Evolutionary conservation across 2,888 invertebrate species (phyloP), one percentile per base, ranked within the genome.

Genomic region (Erebia palarica): DNA sequence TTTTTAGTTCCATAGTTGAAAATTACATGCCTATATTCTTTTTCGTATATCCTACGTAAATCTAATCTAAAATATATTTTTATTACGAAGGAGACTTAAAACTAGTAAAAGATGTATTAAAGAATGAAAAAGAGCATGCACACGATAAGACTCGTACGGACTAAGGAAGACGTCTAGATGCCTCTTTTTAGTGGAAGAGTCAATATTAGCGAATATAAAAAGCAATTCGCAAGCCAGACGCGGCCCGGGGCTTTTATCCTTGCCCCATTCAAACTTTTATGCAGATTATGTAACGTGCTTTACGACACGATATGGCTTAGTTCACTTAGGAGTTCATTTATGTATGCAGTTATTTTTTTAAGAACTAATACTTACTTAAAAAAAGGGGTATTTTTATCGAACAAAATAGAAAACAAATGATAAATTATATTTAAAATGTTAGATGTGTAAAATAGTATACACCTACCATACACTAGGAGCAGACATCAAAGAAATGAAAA

Each of bases 191-290:
- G 85, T 87, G 84, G 83, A 84, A 84, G 82, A 86, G 87, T 87
- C 86, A 89, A 85, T 87, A 84, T 85, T 83, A 86, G 81, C 82
- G 80, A 79, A 81, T 84, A 87, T 88, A 90, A 90, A 87, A 87
- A 89, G 88, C 88, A 85, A 91, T 91, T 91, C 90, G 86, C 86
- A 92, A 91, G 91, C 92, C 89, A 86, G 86, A 84, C 88, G 89
- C 86, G 87, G 84, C 86, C 81, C 83, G 73, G 82, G 83, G 91
- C 91, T 91, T 90, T 92, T 89, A 91, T 86, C 88, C 87, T 81
- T 83, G 86, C 86, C 89, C 90, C 90, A 91, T 90, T 87, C 85
- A 91, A 91, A 89, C 90, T 91, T 91, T 91, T 92, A 92, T 91
- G 92, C 89, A 91, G 91, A 92, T 92, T 89, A 87, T 86, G 86